Evolutionary conservation across 2,113 vertebrate species (phyloP).

Genomic region (Martes martes): DNA sequence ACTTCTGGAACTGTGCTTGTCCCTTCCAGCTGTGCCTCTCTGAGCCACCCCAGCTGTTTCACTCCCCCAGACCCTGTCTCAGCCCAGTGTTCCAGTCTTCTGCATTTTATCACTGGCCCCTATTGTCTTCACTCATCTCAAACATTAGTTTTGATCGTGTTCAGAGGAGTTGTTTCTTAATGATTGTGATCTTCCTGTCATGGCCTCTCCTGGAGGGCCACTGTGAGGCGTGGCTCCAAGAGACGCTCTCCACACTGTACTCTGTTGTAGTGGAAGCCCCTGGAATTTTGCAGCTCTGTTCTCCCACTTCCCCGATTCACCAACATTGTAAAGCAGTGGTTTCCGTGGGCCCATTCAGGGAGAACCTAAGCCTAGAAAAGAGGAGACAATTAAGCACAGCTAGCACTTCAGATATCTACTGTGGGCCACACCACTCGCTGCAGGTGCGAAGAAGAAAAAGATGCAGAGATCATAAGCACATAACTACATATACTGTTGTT

Average conservation of each 20-base stretch:
- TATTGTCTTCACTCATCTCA: neutral
- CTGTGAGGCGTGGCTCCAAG: neutral
- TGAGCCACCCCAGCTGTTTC: neutral
- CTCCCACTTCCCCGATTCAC: neutral
- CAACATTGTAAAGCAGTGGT: neutral
- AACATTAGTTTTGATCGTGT: neutral
- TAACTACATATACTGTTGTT: neutral
- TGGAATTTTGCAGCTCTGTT: neutral
- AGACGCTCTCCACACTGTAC: accelerated
- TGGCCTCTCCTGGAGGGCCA: neutral
- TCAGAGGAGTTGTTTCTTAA: neutral
- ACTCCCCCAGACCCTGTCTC: neutral
- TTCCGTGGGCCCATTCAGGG: neutral
- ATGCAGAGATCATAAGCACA: neutral
- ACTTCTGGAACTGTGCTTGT: neutral
- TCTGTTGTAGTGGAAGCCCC: neutral
- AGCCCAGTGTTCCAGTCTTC: too few relatives aligned
- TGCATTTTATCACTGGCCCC: neutral
- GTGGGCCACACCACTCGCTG: accelerated
- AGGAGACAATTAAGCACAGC: neutral
- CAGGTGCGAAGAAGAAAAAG: neutral
- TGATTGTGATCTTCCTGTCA: neutral
- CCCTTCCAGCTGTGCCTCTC: neutral
- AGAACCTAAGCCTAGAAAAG: neutral
- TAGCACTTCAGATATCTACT: neutral